Percentiles rank a stretch among this genome's conserved stretches.
Conservation (phyloP, 2,113 vertebrate genomes). For the Tretioscincus oriximinensis region DNA sequence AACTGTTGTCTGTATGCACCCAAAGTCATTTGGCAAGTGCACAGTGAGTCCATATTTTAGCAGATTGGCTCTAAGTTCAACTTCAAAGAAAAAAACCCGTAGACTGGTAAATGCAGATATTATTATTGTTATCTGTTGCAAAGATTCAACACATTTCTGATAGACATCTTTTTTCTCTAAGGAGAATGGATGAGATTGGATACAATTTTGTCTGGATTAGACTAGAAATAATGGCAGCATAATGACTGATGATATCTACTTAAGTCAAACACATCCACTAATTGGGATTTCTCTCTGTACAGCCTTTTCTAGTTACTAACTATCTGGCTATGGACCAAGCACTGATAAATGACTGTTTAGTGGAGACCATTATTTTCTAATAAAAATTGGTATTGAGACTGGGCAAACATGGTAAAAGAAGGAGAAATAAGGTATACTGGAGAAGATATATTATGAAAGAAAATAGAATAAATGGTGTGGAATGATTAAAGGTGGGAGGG, state of each 20-base stretch:
- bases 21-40: too few species aligned
- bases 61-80: not conserved
- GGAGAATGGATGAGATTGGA: slow-evolving; percentile 24
- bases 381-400: not conserved
- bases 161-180: slow-evolving; percentile 46
- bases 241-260: slow-evolving; percentile 45
- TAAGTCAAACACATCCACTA: slow-evolving; percentile 35
- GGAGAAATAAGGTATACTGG: not conserved
- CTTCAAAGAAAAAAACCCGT: not conserved
- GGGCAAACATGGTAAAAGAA: too few species aligned
- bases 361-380: not conserved
- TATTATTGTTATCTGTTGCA: not conserved
- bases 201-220: slow-evolving; percentile 26
- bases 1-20: too few species aligned
- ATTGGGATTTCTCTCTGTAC: slow-evolving; percentile 46
- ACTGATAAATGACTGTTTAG: not conserved
- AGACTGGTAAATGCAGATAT: not conserved
- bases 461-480: not conserved
- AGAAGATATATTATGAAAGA: not conserved
- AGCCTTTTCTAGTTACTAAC: slow-evolving; percentile 27
- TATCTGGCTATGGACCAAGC: slow-evolving; percentile 27
- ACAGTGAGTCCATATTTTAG: too few species aligned
- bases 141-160: slow-evolving; percentile 49
- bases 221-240: slow-evolving; percentile 29
- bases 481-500: not conserved